phyloP scores from a whole-genome alignment of 2,888 invertebrate species.

The Iselma pallidipennis region DNA sequence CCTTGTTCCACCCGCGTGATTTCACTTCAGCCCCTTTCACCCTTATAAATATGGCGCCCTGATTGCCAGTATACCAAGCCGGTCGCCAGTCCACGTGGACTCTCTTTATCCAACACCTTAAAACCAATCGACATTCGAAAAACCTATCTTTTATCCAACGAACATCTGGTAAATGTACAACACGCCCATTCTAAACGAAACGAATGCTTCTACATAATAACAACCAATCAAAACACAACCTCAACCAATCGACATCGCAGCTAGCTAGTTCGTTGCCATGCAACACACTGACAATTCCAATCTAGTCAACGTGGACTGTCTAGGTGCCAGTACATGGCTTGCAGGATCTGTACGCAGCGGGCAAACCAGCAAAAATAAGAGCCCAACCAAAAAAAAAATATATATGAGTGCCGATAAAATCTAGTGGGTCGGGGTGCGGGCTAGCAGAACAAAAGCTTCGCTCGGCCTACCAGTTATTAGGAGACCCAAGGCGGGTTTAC shows the following conservation, averaged over 20 bases:
- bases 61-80: conserved; percentile 59
- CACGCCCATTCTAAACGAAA: conserved; percentile 52
- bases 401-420: conserved; percentile 56
- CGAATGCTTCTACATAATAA: conserved; percentile 33
- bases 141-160: conserved; percentile 29
- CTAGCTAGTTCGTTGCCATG: conserved; percentile 47
- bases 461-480: conserved; percentile 55
- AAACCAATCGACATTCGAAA: conserved; percentile 33
- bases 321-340: conserved; percentile 57
- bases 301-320: conserved; percentile 55
- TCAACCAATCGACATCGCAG: conserved; percentile 43
- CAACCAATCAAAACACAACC: conserved; percentile 34
- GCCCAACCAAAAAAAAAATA: conserved; percentile 53
- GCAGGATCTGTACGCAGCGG: conserved; percentile 55
- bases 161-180: conserved; percentile 14
- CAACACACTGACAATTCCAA: conserved; percentile 41
- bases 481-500: conserved; percentile 49
- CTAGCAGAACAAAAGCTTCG: conserved; percentile 54
- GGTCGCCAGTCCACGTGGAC: conserved; percentile 55
- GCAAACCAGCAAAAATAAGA: conserved; percentile 58
- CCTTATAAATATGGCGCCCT: conserved; percentile 61
- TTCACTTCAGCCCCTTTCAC: conserved; percentile 58
- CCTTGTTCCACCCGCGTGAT: conserved; percentile 58
- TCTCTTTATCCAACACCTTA: conserved; percentile 27
- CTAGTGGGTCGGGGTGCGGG: conserved; percentile 55